Evolutionary conservation across 2,797 vertebrate species (phyloP).

Genomic region (Hipposideros larvatus): DNA sequence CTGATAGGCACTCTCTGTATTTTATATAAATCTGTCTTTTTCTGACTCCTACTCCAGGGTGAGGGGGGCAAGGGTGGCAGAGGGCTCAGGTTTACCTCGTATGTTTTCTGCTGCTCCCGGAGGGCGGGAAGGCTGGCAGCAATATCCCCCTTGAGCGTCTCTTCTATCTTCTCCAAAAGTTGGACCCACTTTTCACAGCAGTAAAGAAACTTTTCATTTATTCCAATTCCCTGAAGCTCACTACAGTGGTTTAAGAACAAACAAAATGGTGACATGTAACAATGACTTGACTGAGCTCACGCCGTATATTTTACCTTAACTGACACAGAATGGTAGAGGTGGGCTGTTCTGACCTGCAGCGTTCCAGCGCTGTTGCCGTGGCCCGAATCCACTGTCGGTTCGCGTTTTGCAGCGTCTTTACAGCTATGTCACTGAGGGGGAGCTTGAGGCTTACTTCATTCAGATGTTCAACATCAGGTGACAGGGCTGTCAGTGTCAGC

Average conservation of each 20-base stretch:
- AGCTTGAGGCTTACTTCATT: slow-evolving; percentile 93
- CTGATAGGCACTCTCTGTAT: accelerated
- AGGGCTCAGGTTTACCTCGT: slow-evolving; percentile 89
- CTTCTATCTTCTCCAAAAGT: slow-evolving; percentile 93
- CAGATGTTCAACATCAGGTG: slow-evolving; percentile 92
- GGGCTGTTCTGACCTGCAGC: slow-evolving; percentile 91
- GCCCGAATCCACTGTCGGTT: slow-evolving; percentile 91
- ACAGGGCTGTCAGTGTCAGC: slow-evolving; percentile 89
- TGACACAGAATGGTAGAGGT: accelerated
- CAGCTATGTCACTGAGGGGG: slow-evolving; percentile 88
- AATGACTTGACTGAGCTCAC: not conserved
- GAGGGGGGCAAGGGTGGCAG: not conserved
- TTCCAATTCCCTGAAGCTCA: slow-evolving; percentile 88
- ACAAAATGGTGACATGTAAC: not conserved
- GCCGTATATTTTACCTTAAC: accelerated
- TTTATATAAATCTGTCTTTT: not conserved
- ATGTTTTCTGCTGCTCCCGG: slow-evolving; percentile 91
- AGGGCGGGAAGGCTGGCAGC: slow-evolving; percentile 89
- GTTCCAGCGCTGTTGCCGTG: slow-evolving; percentile 89
- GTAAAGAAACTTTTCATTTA: slow-evolving; percentile 91
- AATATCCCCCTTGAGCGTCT: slow-evolving; percentile 88
- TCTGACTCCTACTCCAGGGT: not conserved
- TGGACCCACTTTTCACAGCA: slow-evolving; percentile 93
- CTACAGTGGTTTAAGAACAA: slow-evolving; percentile 85
- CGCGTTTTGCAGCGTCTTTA: slow-evolving; percentile 90